Conservation (phyloP, 2,888 invertebrate species). For the Amiota communis region DNA sequence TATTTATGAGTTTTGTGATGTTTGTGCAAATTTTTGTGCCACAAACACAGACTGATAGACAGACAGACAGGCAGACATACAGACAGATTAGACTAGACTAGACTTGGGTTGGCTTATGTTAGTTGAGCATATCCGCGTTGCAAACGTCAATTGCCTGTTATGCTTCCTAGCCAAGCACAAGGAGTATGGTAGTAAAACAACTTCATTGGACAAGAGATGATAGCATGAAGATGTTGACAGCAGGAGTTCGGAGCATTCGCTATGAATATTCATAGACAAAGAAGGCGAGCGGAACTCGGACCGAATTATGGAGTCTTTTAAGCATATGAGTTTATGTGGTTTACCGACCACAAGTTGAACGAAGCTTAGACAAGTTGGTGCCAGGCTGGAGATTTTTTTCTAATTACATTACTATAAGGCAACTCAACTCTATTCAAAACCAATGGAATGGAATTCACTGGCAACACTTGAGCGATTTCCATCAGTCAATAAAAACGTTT, state of each 20-base stretch:
- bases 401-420: constrained; percentile 52
- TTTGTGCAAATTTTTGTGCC: constrained; percentile 65
- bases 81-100: no score
- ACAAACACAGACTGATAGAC: not conserved
- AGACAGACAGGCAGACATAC: not conserved
- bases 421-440: constrained; percentile 28
- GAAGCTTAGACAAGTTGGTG: constrained; percentile 30
- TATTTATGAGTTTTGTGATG: constrained; percentile 69
- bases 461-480: constrained; percentile 64
- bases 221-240: constrained; percentile 63
- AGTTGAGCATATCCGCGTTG: constrained; percentile 43
- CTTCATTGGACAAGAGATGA: constrained; percentile 62
- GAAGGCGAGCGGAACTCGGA: not conserved
- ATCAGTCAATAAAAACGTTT: constrained; percentile 66
- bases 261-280: constrained; percentile 34
- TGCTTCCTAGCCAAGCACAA: constrained; percentile 19
- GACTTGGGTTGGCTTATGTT: constrained; percentile 26
- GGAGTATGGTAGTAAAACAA: constrained; percentile 53
- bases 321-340: constrained; percentile 41
- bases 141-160: constrained; percentile 17
- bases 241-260: constrained; percentile 59
- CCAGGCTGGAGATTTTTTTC: constrained; percentile 7
- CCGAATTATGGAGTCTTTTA: constrained; percentile 20
- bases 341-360: not conserved
- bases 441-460: constrained; percentile 33